Evolutionary conservation across 2,888 invertebrate genomes (phyloP), one percentile per base, ranked within the genome.

Genomic region (Ichneumon xanthorius): DNA sequence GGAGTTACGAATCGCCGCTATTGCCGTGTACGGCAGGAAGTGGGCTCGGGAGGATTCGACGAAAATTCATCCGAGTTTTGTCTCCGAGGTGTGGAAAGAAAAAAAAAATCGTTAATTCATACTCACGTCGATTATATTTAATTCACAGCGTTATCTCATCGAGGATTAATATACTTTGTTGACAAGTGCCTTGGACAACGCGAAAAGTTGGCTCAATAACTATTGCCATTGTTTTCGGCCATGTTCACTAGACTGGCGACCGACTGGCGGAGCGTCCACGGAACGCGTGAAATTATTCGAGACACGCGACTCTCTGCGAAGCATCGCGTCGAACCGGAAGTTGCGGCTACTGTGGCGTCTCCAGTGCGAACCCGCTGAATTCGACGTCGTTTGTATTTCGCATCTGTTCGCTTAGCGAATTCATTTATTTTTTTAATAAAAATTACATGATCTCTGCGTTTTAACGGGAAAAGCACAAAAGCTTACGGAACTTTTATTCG

Each of bases 221-320:
- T 86, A 91, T 87, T 90, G 90, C 91, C 90, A 92, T 92, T 92
- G 92, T 92, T 91, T 90, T 90, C 92, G 88, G 90, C 92, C 92
- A 92, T 92, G 89, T 92, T 92, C 91, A 89, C 90, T 90, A 89
- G 89, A 92, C 91, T 91, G 87, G 84, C 90, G 88, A 89, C 90
- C 85, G 87, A 87, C 82, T 85, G 80, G 63, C 63, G 40, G 67
- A 82, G 71, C 76, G 77, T 84, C 84, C 84, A 87, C 61, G 76
- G 68, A 85, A 87, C 77, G 76, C 58, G 80, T 45, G 70, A 72
- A 30, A 82, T 81, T 55, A 68, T 55, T 9, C 81, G 67, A 61
- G 76, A 86, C 50, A 77, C 77, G 67, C 70, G 33, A 82, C 86
- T 86, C 16, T 30, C 53, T 11, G n/a, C 50, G 55, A 72, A 78